Base-by-base conservation (phyloP, 2,888 invertebrate genomes). In the Tillus elongatus region DNA sequence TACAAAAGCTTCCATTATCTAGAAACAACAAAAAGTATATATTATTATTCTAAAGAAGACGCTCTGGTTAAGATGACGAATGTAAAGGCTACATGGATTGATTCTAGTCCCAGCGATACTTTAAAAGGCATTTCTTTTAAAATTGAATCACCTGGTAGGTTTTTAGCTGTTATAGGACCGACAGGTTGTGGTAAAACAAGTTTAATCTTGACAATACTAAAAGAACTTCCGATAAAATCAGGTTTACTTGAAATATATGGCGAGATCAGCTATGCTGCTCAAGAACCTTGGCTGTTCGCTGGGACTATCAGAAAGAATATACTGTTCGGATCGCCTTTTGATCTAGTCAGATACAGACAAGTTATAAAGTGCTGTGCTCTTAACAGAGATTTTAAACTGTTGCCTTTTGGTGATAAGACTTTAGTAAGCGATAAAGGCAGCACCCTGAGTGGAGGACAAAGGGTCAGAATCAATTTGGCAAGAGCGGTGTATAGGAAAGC, bases 171-270 rank as follows among this genome's bases (percentile, higher is more conserved):
- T n/a, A 82, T 91, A 42, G 91, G 91, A 6, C 77, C 87, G 1
- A 89, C 90, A n/a, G 91, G 91, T 8, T 73, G 85, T 16, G 91
- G 91, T 54, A 91, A 80, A 58, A 67, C 62, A 42, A 68, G 69
- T 0, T 42, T 72, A 4, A 51, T 73, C 2, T 68, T 72, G 44
- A 56, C 73, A 28, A 58, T 81, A n/a, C 64, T 81, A 9, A 70
- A 71, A 2, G 81, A 82, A 56, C 55, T 79, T 2, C 68, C 11
- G 9, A 15, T 10, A 2, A 13, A 16, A 6, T 13, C 13, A n/a
- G 47, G 45, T 15, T 11, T n/a, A 12, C 4, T 47, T 1, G 13
- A 15, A 10, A 37, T 41, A n/a, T 33, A 14, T 13, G 45, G 47
- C 24, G 33, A 1, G 1, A 34, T 45, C 9, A 39, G 45, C 13